Evolutionary conservation across 2,113 vertebrate species (phyloP).

Genomic region (Dasyurus viverrinus): DNA sequence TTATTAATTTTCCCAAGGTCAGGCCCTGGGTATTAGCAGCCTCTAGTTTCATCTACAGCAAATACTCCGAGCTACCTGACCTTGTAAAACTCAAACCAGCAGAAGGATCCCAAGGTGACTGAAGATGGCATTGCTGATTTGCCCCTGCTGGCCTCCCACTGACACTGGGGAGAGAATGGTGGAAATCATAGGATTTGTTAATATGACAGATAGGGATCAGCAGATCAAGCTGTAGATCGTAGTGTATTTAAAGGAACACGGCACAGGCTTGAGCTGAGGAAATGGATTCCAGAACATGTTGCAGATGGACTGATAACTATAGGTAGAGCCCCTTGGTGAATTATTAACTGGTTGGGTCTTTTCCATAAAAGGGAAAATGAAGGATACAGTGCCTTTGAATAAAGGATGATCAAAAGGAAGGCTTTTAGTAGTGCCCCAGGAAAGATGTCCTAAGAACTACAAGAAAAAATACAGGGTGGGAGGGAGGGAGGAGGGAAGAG

Average conservation of each 20-base stretch:
- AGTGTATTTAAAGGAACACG: slow-evolving; percentile 65
- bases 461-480: slow-evolving; percentile 45
- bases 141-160: slow-evolving; percentile 27
- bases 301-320: slow-evolving; percentile 64
- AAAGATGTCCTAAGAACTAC: not conserved
- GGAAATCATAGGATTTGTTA: slow-evolving; percentile 73
- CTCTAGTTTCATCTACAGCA: slow-evolving; percentile 42
- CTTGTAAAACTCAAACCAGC: slow-evolving; percentile 27
- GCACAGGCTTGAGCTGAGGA: slow-evolving; percentile 58
- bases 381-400: slow-evolving; percentile 39
- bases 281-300: slow-evolving; percentile 74
- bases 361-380: not conserved
- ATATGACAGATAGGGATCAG: slow-evolving; percentile 68
- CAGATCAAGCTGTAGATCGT: slow-evolving; percentile 69
- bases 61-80: not conserved
- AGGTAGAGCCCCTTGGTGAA: slow-evolving; percentile 55
- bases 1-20: not conserved
- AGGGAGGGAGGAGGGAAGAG: slow-evolving; percentile 13
- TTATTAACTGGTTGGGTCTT: slow-evolving; percentile 36
- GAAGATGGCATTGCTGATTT: slow-evolving; percentile 46
- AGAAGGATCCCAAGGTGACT: slow-evolving; percentile 40
- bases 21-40: not conserved
- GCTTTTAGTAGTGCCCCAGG: not conserved
- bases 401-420: slow-evolving; percentile 27
- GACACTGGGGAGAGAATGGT: slow-evolving; percentile 40